phyloP scores from a whole-genome alignment of 1,140 invertebrate species.

The Teleogryllus occipitalis region DNA sequence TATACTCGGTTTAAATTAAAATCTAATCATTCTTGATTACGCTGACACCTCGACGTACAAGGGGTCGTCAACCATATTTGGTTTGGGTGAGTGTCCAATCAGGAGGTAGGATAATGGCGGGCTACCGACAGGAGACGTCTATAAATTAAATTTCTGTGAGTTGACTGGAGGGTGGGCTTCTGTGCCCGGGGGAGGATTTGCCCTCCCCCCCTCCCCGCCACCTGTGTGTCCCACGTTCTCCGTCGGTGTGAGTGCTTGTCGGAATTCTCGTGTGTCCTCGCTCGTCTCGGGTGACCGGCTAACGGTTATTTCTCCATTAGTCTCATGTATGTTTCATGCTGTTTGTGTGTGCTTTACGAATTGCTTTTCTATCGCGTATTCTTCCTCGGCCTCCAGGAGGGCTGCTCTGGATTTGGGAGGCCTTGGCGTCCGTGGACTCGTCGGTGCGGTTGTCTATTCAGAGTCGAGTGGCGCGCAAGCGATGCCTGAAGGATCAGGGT shows the following conservation, averaged over 20 bases:
- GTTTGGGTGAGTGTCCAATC: neutral
- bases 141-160: neutral
- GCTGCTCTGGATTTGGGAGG: neutral
- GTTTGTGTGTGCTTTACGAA: slow-evolving; percentile 1
- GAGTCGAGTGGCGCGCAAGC: no score
- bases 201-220: no score
- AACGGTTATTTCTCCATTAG: neutral
- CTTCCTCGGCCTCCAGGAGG: neutral
- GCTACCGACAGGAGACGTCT: neutral
- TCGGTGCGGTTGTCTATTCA: no score
- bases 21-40: slow-evolving; percentile 2
- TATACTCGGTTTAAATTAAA: neutral
- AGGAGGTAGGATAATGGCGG: neutral
- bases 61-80: neutral
- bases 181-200: neutral
- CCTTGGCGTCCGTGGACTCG: neutral
- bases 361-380: neutral
- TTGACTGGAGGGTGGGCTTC: neutral
- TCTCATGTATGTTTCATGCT: neutral
- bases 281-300: neutral
- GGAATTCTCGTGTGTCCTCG: neutral
- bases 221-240: neutral
- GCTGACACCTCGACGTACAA: neutral
- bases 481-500: no score
- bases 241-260: neutral